Evolutionary conservation across 2,888 invertebrate genomes (phyloP), one percentile per base, ranked within the genome.

Genomic region (Kryphioiulus occultus): DNA sequence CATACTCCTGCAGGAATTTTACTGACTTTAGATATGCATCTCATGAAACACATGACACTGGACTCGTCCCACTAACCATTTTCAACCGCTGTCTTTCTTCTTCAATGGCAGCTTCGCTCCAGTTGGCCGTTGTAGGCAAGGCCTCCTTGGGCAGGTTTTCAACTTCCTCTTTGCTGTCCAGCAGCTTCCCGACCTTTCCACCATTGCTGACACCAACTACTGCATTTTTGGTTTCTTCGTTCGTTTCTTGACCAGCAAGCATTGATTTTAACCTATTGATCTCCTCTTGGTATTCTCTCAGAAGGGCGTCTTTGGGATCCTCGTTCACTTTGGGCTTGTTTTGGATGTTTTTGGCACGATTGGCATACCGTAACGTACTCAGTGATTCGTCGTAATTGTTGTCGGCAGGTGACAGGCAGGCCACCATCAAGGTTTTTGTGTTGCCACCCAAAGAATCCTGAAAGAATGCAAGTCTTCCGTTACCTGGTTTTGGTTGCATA

Each of bases 401-500:
- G 91, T 96, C 95, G 0, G 96, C 95, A 0, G 96, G 96, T 32
- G 96, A 96, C 1, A 97, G 92, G 91, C 96, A 96, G 0, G 96
- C 96, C 86, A 96, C 95, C 97, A 97, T 97, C 86, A 97, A 91
- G 0, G 97, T 97, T 91, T 96, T 95, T 0, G 97, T 96, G 91
- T 97, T 97, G 0, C 97, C 97, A 5, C 97, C 96, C 7, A 96
- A 92, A 7, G 96, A 96, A 91, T 96, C 96, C 93, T 95, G 90
- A 47, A 39, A 39, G n/a, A n/a, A n/a, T n/a, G n/a, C n/a, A n/a
- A n/a, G n/a, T n/a, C n/a, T n/a, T n/a, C n/a, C n/a, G n/a, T n/a
- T n/a, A n/a, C n/a, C n/a, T n/a, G n/a, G n/a, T n/a, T n/a, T n/a
- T n/a, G n/a, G n/a, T n/a, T n/a, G n/a, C n/a, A n/a, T n/a, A n/a